Base-by-base conservation (phyloP, 2,888 invertebrate genomes). In the Lasioglossum vierecki region DNA sequence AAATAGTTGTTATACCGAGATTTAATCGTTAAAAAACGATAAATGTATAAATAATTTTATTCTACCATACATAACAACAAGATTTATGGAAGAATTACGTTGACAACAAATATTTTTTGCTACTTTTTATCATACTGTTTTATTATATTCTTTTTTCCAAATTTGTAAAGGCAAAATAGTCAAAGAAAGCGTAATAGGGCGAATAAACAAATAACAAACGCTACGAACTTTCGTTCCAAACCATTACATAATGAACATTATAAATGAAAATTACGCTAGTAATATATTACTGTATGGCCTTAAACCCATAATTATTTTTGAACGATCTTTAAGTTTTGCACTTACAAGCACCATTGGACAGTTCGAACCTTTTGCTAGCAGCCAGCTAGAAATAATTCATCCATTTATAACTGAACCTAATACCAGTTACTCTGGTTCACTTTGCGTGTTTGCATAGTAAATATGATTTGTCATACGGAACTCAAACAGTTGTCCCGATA, bases 361-460 rank as follows among this genome's bases (percentile, higher is more conserved):
- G 83, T 41, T 80, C 78, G 60, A 76, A 74, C 63, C 75, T 83
- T 87, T 86, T 80, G 22, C 77, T 74, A 35, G 70, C 63, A 76
- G 87, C 39, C 74, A 79, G 81, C 82, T 87, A 87, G 86, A 81
- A 86, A 86, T 86, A 87, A 87, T 86, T 87, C 77, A 76, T 84
- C 83, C 79, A 86, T 86, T 87, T 86, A 86, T 87, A 86, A 87
- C 84, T 86, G 60, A 26, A 26, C 70, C 68, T 77, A 76, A 76
- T 77, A 66, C 26, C 81, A 66, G 74, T 79, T 73, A 72, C 66
- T 53, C 39, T 73, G 63, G 49, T 83, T 80, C 76, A 66, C 57
- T 41, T 82, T 76, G 63, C 26, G 57, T 79, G 72, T 80, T 75
- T 83, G 57, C 68, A 73, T 30, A 68, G 76, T 72, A 76, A 83